phyloP scores from a whole-genome alignment of 2,888 invertebrate species.

The Diaphora mendica region DNA sequence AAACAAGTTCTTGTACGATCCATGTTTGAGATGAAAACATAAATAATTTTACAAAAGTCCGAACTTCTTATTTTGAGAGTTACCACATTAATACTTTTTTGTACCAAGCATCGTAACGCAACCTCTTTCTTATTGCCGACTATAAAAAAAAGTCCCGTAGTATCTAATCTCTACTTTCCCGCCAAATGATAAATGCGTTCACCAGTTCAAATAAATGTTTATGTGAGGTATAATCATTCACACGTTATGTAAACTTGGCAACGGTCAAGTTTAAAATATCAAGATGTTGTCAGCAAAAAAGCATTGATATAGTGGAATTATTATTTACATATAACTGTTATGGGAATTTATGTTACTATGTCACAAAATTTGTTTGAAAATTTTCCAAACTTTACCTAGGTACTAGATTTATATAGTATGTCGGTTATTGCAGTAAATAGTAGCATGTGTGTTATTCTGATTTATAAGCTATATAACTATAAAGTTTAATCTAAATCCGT shows the following conservation, averaged over 20 bases:
- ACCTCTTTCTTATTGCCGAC: slow-evolving; percentile 2
- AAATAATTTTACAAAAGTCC: too few relatives aligned
- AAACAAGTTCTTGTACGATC: too few relatives aligned
- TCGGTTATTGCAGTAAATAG: too few relatives aligned
- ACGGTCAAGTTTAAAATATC: slow-evolving; percentile 53
- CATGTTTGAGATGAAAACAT: too few relatives aligned
- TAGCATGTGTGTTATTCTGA: too few relatives aligned
- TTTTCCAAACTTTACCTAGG: background rate
- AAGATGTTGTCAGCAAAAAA: slow-evolving; percentile 32
- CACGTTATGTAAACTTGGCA: slow-evolving; percentile 52
- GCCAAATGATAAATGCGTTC: slow-evolving; percentile 39
- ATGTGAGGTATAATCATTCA: slow-evolving; percentile 49
- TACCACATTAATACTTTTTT: too few relatives aligned
- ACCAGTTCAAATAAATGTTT: slow-evolving; percentile 37
- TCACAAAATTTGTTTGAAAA: background rate
- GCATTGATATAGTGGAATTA: slow-evolving; percentile 15
- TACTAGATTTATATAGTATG: background rate
- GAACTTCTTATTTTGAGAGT: too few relatives aligned
- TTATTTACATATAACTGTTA: slow-evolving; percentile 8
- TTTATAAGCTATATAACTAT: too few relatives aligned
- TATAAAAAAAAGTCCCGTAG: background rate
- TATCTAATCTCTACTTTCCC: slow-evolving; percentile 24
- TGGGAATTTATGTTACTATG: background rate
- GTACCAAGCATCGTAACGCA: background rate
- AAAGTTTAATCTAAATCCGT: too few relatives aligned